phyloP scores from a whole-genome alignment of 2,888 invertebrate species.

The Chironomus tentans region DNA sequence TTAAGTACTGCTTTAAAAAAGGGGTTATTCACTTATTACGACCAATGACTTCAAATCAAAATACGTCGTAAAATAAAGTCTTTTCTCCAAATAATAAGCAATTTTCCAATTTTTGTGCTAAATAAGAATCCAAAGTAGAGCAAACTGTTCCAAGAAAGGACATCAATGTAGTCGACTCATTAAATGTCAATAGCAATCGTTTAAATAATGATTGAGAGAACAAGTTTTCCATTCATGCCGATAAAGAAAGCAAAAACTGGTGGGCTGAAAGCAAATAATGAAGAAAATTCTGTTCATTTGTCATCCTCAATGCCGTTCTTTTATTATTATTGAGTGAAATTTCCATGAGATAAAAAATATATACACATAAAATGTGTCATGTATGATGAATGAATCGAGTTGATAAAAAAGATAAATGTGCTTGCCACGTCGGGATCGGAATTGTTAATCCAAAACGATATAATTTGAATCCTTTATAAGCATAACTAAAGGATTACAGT shows the following conservation, averaged over 20 bases:
- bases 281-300: not conserved
- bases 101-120: too few relatives aligned
- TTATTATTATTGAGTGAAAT: not conserved
- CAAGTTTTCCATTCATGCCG: too few relatives aligned
- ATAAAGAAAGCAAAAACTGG: constrained; percentile 29
- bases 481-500: not conserved
- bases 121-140: too few relatives aligned
- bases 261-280: constrained; percentile 29
- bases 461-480: not conserved
- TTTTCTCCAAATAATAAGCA: too few relatives aligned
- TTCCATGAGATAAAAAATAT: not conserved
- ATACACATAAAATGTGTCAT: not conserved
- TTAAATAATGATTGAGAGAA: too few relatives aligned
- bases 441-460: not conserved
- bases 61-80: too few relatives aligned
- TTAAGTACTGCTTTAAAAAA: too few relatives aligned
- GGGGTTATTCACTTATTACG: too few relatives aligned
- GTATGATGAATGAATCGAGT: not conserved
- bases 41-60: too few relatives aligned
- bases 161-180: too few relatives aligned
- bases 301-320: not conserved
- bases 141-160: too few relatives aligned
- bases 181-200: too few relatives aligned
- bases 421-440: not conserved
- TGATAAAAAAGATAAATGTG: not conserved